These are phyloP conservation scores for Platypus cylindrus DNA, from an alignment of 2,888 invertebrate species.

Conservation along the genomic window DNA sequence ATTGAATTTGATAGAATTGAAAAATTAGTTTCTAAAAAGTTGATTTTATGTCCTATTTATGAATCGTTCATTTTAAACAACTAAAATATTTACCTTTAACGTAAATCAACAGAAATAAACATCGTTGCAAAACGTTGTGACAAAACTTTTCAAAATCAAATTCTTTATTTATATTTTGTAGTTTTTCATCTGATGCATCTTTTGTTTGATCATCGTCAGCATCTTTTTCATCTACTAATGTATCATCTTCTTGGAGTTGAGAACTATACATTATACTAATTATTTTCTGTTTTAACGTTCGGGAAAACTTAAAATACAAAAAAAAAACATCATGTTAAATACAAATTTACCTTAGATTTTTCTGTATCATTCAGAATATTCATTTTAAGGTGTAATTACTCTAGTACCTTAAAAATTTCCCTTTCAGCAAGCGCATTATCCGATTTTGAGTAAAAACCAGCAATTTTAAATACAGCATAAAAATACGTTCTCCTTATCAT, in stretches of 20 bases:
- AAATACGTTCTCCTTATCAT: constrained; percentile 38
- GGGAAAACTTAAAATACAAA: constrained; percentile 7
- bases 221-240: constrained; percentile 16
- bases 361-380: too few species aligned
- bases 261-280: constrained; percentile 22
- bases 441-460: constrained; percentile 35
- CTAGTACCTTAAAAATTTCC: constrained; percentile 12
- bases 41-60: too few species aligned
- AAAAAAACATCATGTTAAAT: too few species aligned
- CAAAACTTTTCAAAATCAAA: constrained; percentile 30
- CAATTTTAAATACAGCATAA: constrained; percentile 40
- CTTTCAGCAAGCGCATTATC: constrained; percentile 15
- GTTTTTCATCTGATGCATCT: constrained; percentile 15
- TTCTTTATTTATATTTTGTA: constrained; percentile 10
- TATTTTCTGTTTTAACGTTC: constrained; percentile 25
- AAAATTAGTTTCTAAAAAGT: too few species aligned
- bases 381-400: too few species aligned
- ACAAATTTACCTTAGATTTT: too few species aligned
- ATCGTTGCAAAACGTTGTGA: constrained; percentile 36
- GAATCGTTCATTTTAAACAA: constrained; percentile 15
- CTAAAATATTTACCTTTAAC: constrained; percentile 22
- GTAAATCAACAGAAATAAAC: constrained; percentile 39
- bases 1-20: too few species aligned
- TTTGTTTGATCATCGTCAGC: constrained; percentile 12
- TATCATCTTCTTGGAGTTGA: constrained; percentile 18